Evolutionary conservation across 2,113 vertebrate species (phyloP).

Genomic region (Carollia perspicillata): DNA sequence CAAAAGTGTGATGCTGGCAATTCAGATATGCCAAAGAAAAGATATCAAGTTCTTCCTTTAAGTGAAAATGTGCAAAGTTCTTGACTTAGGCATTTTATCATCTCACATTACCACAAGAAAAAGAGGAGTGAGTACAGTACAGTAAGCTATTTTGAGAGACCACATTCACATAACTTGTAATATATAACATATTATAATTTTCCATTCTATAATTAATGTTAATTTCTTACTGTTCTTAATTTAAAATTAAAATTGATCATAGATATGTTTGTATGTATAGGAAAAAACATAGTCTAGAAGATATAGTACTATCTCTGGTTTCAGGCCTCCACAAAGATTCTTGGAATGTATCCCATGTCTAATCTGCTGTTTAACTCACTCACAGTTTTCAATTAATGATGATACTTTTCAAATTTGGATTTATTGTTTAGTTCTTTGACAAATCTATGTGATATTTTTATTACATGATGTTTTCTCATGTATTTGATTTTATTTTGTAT

Average conservation of each 20-base stretch:
- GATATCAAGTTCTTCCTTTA: too few relatives aligned
- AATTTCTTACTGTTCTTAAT: not conserved
- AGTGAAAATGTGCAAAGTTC: too few relatives aligned
- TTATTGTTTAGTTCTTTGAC: not conserved
- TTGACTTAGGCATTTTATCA: too few relatives aligned
- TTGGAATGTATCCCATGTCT: not conserved
- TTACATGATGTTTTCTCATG: not conserved
- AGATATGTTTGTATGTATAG: not conserved
- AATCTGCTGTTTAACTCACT: not conserved
- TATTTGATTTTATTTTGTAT: not conserved
- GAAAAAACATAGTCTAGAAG: not conserved
- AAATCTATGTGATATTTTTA: not conserved
- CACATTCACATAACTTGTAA: not conserved
- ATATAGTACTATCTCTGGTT: not conserved
- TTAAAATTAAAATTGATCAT: not conserved
- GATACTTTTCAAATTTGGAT: not conserved
- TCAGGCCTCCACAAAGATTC: not conserved
- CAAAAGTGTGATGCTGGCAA: too few relatives aligned
- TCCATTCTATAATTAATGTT: not conserved
- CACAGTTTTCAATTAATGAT: not conserved
- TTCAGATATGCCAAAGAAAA: too few relatives aligned
- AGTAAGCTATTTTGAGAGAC: not conserved
- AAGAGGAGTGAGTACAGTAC: not conserved
- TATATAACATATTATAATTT: not conserved
- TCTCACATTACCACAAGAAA: not conserved